Percentiles rank a stretch among this genome's conserved stretches.
phyloP scores from a whole-genome alignment of 2,113 vertebrate species.

The Macrotus californicus region DNA sequence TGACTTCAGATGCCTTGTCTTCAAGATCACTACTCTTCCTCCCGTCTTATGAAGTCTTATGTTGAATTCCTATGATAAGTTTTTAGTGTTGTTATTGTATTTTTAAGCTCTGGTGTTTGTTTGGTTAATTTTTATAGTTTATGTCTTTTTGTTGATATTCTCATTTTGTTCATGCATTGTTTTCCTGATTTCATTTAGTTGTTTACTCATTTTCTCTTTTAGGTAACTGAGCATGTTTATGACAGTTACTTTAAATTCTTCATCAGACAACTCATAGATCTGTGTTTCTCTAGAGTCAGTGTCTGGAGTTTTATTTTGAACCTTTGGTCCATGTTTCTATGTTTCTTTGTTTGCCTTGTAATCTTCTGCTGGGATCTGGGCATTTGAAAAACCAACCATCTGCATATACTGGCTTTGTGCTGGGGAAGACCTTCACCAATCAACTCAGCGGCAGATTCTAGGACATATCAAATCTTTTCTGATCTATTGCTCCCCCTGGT shows the following conservation, averaged over 20 bases:
- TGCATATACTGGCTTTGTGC: background rate
- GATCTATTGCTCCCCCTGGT: constrained; percentile 20
- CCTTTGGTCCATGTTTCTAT: background rate
- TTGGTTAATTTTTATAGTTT: background rate
- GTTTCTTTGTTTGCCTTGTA: background rate
- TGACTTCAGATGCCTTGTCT: background rate
- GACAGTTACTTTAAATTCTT: constrained; percentile 6
- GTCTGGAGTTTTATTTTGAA: constrained; percentile 22
- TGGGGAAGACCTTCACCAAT: background rate
- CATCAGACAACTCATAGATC: background rate
- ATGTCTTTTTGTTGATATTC: background rate
- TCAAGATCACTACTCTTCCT: background rate
- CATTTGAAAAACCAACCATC: background rate
- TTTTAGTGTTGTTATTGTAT: background rate
- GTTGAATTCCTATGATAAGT: background rate
- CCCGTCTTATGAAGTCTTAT: background rate
- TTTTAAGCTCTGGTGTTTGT: background rate
- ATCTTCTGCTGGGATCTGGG: background rate
- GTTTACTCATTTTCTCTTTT: background rate
- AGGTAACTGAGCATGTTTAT: background rate
- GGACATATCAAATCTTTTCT: background rate
- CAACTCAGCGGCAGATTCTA: background rate
- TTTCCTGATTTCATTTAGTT: background rate
- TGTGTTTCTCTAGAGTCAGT: background rate
- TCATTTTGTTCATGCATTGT: background rate